These are phyloP conservation scores for Garra rufa DNA, from an alignment of 2,113 vertebrate species.

Conservation along the genomic window DNA sequence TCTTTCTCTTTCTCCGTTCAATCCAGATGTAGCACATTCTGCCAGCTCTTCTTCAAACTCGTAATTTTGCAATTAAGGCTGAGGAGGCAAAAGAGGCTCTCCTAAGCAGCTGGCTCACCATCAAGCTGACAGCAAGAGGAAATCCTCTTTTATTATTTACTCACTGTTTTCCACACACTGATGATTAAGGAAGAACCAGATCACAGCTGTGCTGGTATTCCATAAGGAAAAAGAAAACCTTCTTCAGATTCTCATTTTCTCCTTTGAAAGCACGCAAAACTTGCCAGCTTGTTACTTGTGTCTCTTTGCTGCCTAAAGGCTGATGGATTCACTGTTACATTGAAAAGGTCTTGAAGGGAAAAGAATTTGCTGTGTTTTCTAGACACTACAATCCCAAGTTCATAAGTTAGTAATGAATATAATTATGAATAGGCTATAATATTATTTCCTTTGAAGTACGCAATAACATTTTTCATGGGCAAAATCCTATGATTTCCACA, in stretches of 20 bases:
- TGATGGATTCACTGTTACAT: not conserved
- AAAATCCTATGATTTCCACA: no score
- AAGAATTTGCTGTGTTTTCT: not conserved
- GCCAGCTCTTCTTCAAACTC: slow-evolving; percentile 48
- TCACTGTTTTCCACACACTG: slow-evolving; percentile 40
- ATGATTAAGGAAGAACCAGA: slow-evolving; percentile 38
- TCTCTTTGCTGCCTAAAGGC: not conserved
- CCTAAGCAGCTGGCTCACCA: slow-evolving; percentile 53
- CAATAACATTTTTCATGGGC: no score
- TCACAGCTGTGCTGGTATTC: slow-evolving; percentile 20
- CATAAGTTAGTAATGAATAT: not conserved
- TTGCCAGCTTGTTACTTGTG: not conserved
- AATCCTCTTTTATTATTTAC: slow-evolving; percentile 55
- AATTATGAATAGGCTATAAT: not conserved
- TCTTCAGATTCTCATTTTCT: not conserved
- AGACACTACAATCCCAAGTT: not conserved
- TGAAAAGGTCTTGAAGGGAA: not conserved
- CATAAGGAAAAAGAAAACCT: slow-evolving; percentile 16
- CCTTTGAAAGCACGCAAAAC: not conserved
- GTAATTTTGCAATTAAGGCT: slow-evolving; percentile 67
- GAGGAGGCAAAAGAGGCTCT: slow-evolving; percentile 57
- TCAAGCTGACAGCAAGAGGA: slow-evolving; percentile 53
- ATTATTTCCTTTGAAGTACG: not conserved
- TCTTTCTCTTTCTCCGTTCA: not conserved
- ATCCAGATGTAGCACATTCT: slow-evolving; percentile 16